Percentiles rank a stretch among this genome's conserved stretches.
phyloP scores from a whole-genome alignment of 2,888 invertebrate species.

The Odontothrips loti region DNA sequence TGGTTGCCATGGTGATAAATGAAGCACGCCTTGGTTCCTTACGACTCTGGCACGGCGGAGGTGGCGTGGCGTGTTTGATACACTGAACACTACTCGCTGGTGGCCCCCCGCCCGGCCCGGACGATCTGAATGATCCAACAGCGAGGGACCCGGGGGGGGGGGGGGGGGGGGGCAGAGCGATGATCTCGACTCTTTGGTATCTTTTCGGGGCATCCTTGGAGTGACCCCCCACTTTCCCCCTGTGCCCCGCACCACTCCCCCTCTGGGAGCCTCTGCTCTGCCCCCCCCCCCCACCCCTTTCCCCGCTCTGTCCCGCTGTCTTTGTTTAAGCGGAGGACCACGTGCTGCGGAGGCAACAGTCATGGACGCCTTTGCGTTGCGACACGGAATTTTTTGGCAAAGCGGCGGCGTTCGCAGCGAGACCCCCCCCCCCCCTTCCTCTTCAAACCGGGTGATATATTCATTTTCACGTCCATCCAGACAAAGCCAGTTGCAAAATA shows the following conservation, averaged over 20 bases:
- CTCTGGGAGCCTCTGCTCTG: neutral
- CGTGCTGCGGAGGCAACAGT: no score
- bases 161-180: neutral
- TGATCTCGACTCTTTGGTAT: constrained; percentile 3
- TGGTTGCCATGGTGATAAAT: constrained; percentile 22
- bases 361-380: no score
- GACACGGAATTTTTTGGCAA: no score
- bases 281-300: neutral
- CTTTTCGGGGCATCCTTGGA: neutral
- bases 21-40: neutral
- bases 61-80: constrained; percentile 5
- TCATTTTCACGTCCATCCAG: no score
- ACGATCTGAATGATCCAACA: neutral
- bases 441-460: no score
- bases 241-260: neutral
- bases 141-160: neutral
- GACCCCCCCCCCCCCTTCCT: no score
- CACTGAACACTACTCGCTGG: constrained; percentile 13
- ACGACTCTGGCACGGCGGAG: neutral
- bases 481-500: no score
- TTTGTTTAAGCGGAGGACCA: neutral
- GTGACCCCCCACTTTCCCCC: no score
- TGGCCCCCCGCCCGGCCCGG: neutral
- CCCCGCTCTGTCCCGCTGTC: neutral
- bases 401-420: no score